These are phyloP conservation scores for Progne subis DNA, from an alignment of 2,113 vertebrate species.

Conservation along the genomic window DNA sequence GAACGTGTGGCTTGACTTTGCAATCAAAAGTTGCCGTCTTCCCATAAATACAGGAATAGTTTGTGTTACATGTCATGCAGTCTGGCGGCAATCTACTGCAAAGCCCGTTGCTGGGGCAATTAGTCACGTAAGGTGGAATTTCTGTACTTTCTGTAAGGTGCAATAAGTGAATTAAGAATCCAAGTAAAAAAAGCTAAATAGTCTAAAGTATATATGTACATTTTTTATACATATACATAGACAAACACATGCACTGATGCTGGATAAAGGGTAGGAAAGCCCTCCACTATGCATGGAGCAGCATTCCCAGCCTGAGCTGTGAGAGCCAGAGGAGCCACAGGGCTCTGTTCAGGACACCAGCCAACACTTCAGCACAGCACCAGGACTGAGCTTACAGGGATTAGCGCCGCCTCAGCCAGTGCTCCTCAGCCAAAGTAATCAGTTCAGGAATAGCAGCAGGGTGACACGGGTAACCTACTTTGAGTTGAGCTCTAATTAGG, in stretches of 20 bases:
- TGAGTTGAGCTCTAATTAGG: not conserved
- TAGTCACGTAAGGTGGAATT: slow-evolving; percentile 68
- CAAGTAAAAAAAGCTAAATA: rapidly evolving
- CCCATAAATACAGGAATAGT: slow-evolving; percentile 89
- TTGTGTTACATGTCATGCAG: slow-evolving; percentile 85
- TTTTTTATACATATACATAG: rapidly evolving
- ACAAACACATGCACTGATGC: rapidly evolving
- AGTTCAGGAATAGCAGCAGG: not conserved
- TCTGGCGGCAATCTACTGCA: slow-evolving; percentile 86
- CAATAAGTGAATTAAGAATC: not conserved
- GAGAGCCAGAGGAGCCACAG: not conserved
- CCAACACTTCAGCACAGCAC: not conserved
- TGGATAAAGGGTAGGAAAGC: not conserved
- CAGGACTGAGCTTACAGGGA: not conserved
- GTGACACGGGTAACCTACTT: not conserved
- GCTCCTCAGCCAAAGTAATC: not conserved
- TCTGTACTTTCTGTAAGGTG: slow-evolving; percentile 67
- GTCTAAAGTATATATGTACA: not conserved
- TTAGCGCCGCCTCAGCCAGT: rapidly evolving
- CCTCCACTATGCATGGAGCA: not conserved
- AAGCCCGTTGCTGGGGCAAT: slow-evolving; percentile 89
- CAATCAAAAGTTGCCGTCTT: slow-evolving; percentile 83
- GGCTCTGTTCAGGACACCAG: not conserved
- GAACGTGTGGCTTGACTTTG: slow-evolving; percentile 80
- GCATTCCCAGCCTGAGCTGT: not conserved